Percentiles rank a stretch among this genome's conserved stretches.
These are phyloP conservation scores for Empis stercorea DNA, from an alignment of 2,888 invertebrate genomes.

Conservation along the genomic window DNA sequence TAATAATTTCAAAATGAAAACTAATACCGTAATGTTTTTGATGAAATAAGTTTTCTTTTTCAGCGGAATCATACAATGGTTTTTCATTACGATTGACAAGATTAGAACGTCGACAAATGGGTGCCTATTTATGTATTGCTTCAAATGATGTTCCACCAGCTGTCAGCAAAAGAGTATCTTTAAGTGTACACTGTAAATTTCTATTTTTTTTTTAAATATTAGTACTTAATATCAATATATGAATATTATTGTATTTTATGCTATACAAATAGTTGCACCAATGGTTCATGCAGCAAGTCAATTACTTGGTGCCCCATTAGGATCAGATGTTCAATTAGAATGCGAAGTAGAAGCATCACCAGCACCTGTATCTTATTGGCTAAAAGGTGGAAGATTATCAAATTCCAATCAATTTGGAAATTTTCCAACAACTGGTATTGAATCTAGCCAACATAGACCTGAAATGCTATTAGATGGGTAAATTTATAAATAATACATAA, in stretches of 20 bases:
- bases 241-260: neutral
- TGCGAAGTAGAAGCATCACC: conserved; percentile 84
- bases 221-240: neutral
- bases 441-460: conserved; percentile 33
- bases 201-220: neutral
- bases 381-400: conserved; percentile 34
- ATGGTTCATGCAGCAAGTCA: conserved; percentile 82
- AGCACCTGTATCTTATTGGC: conserved; percentile 36
- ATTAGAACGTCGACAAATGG: conserved; percentile 80
- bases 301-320: conserved; percentile 72
- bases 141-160: conserved; percentile 86
- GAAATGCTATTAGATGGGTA: conserved; percentile 77
- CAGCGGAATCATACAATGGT: conserved; percentile 66
- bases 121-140: conserved; percentile 82
- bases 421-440: conserved; percentile 24
- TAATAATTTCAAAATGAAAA: no score
- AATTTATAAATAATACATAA: conserved; percentile 23
- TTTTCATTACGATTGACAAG: conserved; percentile 60
- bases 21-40: no score
- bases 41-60: neutral
- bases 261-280: conserved; percentile 82
- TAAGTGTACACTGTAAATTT: conserved; percentile 81
- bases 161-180: conserved; percentile 74
- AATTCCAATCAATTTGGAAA: conserved; percentile 25
- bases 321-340: conserved; percentile 72